Conservation (phyloP, 2,888 invertebrate genomes). For the Acanthosoma haemorrhoidale region DNA sequence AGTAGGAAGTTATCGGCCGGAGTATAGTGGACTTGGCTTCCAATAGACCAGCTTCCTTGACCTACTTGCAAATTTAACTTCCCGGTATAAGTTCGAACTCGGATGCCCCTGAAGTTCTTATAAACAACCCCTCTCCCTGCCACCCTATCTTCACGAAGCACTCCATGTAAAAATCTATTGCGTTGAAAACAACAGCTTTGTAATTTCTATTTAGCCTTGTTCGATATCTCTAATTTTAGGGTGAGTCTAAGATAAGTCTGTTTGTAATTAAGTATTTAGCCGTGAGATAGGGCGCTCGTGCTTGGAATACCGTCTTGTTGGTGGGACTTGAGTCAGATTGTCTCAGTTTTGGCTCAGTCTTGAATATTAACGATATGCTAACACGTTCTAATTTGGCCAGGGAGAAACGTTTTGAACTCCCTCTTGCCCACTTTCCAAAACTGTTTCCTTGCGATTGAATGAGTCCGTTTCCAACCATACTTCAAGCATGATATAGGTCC, state of each 20-base stretch:
- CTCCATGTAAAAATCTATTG: too few species aligned
- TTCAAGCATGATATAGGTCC: too few species aligned
- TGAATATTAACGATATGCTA: slow-evolving; percentile 29
- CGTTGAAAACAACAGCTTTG: too few species aligned
- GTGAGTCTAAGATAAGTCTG: slow-evolving; percentile 2
- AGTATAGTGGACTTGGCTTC: too few species aligned
- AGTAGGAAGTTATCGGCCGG: too few species aligned
- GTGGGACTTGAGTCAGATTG: slow-evolving; percentile 22
- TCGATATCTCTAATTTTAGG: background rate
- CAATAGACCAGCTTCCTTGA: too few species aligned
- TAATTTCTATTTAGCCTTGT: too few species aligned
- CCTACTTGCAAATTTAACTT: too few species aligned
- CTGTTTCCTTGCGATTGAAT: background rate
- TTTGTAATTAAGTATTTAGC: slow-evolving; percentile 26
- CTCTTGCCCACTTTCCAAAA: background rate
- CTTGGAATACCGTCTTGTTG: background rate
- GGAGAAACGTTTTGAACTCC: background rate
- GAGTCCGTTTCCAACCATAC: background rate
- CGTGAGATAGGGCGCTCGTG: background rate
- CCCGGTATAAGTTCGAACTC: too few species aligned
- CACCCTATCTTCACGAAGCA: too few species aligned
- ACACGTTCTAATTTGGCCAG: background rate
- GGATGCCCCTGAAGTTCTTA: too few species aligned
- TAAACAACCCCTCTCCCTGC: too few species aligned
- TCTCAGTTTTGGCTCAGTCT: slow-evolving; percentile 18